These are phyloP conservation scores for Aurelia aurita DNA, from an alignment of 30 jellyfish, hydroid and myxozoan species.

Conservation along the genomic window DNA sequence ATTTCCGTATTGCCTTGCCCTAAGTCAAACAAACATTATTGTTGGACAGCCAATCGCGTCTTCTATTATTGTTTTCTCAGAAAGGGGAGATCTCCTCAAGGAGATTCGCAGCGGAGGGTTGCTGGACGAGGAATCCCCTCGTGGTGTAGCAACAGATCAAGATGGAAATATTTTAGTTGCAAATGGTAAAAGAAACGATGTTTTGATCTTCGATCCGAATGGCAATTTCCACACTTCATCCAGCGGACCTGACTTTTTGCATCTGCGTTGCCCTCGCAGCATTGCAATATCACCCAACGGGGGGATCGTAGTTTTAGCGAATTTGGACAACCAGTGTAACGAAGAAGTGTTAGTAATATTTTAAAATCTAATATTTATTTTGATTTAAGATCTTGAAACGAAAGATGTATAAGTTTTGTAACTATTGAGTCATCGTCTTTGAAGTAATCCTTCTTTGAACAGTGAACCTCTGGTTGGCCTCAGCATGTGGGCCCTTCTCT, in stretches of 20 bases:
- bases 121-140: constrained; percentile 21
- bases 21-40: not conserved
- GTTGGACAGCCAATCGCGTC: constrained; percentile 19
- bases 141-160: constrained; percentile 19
- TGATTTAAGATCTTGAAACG: too few species aligned
- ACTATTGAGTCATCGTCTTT: too few species aligned
- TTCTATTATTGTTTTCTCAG: constrained; percentile 12
- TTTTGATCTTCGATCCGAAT: not conserved
- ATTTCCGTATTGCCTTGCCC: constrained; percentile 7
- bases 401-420: too few species aligned
- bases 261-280: not conserved
- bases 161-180: constrained; percentile 5
- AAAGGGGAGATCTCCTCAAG: constrained; percentile 11
- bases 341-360: constrained; percentile 11
- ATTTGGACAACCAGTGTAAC: not conserved
- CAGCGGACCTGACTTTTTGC: not conserved
- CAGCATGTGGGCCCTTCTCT: too few species aligned
- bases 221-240: not conserved
- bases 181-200: constrained; percentile 10
- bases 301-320: not conserved
- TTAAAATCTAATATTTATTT: not conserved
- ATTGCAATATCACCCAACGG: not conserved
- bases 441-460: too few species aligned
- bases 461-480: too few species aligned
- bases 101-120: not conserved